Conservation (phyloP, 2,797 vertebrate genomes). For the Momotus momota region DNA sequence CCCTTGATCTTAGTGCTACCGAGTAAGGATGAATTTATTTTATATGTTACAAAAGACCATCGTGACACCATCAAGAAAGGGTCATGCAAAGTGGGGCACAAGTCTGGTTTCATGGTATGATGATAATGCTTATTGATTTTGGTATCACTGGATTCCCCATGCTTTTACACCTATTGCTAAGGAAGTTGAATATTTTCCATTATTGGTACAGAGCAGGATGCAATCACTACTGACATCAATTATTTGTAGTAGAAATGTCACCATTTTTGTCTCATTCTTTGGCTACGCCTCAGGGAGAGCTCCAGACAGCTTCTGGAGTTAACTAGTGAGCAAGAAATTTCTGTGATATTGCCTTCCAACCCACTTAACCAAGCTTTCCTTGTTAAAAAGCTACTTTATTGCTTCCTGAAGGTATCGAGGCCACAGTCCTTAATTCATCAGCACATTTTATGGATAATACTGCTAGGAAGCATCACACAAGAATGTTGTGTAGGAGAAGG, state of each 20-base stretch:
- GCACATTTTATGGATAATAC: rapidly evolving
- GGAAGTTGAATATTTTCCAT: background rate
- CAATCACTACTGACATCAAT: background rate
- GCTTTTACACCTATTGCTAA: background rate
- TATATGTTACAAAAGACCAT: background rate
- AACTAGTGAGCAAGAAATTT: background rate
- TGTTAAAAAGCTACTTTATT: background rate
- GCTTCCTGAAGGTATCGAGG: background rate
- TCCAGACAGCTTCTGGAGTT: background rate
- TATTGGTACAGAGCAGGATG: background rate
- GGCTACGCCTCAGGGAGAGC: background rate
- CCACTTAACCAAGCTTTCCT: background rate
- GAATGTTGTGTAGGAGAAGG: background rate
- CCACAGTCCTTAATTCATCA: background rate
- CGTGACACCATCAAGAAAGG: background rate
- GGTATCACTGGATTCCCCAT: background rate
- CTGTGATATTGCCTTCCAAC: background rate
- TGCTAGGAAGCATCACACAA: background rate
- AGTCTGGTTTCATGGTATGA: background rate
- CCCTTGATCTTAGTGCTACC: background rate
- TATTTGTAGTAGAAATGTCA: background rate
- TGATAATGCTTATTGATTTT: background rate
- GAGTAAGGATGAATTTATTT: background rate
- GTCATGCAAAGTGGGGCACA: background rate
- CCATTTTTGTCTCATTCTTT: background rate